Evolutionary conservation across 2,113 vertebrate genomes (phyloP), one percentile per base, ranked within the genome.

Genomic region (Todiramphus saurophagus): DNA sequence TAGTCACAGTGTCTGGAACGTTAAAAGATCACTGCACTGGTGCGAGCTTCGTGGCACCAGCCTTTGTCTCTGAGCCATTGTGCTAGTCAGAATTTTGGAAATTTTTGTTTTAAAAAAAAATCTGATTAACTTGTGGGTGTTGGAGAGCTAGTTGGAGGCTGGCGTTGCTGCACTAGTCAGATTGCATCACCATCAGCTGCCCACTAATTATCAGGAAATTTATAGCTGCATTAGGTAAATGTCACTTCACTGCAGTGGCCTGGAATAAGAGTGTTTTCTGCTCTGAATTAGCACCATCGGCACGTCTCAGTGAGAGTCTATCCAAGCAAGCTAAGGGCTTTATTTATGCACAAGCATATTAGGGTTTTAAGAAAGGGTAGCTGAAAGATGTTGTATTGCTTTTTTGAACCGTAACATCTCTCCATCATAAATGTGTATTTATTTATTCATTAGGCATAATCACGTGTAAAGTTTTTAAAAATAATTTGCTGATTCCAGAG

Each of bases 141-240:
- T 91, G 89, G 83, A 96, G 95, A 98, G 97, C 97, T 97, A 94
- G 95, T 98, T 97, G 93, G 98, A 98, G 98, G 98, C 95, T 96
- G 97, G 96, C 97, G 70, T 97, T 97, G 94, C 96, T 96, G 90
- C 97, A 97, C 97, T 98, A 97, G 98, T 99, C 99, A 98, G 86
- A 95, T 97, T 97, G 95, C 98, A 99, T 99, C 98, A 99, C 97
- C 97, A 95, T 99, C 99, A 99, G 96, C 96, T 97, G 97, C 97
- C 96, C 95, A 98, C 98, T 99, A 99, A 99, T 99, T 98, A 99
- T 98, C 97, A 97, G 95, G 96, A 98, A 98, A 98, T 98, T 99
- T 98, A 97, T 98, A 98, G 98, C 97, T 98, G 98, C 98, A 98
- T 99, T 99, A 99, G 98, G 98, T 98, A 99, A 99, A 99, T 99